Evolutionary conservation across 2,113 vertebrate genomes (phyloP).

Genomic region (Bubo scandiacus): DNA sequence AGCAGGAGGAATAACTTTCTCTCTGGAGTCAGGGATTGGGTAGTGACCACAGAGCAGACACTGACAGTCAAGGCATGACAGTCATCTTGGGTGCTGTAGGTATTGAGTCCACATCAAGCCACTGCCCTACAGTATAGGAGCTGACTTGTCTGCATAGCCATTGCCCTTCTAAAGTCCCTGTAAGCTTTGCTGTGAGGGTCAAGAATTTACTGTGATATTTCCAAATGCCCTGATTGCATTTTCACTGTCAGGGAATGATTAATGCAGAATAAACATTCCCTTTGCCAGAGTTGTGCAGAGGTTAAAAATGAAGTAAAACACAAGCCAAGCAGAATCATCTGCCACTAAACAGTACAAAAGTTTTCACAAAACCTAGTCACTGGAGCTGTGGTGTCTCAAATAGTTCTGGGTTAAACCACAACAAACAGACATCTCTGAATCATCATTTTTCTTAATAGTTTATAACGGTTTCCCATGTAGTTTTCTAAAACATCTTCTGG

Average conservation of each 20-base stretch:
- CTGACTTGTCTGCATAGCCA: not conserved
- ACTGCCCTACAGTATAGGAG: not conserved
- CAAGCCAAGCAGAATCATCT: not conserved
- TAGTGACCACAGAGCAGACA: not conserved
- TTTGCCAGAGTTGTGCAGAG: not conserved
- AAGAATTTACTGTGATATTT: not conserved
- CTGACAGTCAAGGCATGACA: not conserved
- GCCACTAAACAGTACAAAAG: not conserved
- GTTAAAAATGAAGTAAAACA: not conserved
- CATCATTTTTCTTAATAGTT: not conserved
- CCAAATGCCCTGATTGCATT: not conserved
- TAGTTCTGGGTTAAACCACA: not conserved
- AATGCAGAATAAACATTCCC: not conserved
- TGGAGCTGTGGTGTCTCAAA: not conserved
- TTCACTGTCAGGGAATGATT: not conserved
- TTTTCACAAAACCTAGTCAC: not conserved
- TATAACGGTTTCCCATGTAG: not conserved
- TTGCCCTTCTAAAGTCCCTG: not conserved
- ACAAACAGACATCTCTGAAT: not conserved
- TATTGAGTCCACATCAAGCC: not conserved
- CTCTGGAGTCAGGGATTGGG: not conserved
- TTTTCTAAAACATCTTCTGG: not conserved
- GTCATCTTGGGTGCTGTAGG: not conserved
- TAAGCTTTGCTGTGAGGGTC: not conserved
- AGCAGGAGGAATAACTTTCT: not conserved